Evolutionary conservation across 1,140 invertebrate species (phyloP), one percentile per base, ranked within the genome.

Genomic region (Drosophila neocordata): DNA sequence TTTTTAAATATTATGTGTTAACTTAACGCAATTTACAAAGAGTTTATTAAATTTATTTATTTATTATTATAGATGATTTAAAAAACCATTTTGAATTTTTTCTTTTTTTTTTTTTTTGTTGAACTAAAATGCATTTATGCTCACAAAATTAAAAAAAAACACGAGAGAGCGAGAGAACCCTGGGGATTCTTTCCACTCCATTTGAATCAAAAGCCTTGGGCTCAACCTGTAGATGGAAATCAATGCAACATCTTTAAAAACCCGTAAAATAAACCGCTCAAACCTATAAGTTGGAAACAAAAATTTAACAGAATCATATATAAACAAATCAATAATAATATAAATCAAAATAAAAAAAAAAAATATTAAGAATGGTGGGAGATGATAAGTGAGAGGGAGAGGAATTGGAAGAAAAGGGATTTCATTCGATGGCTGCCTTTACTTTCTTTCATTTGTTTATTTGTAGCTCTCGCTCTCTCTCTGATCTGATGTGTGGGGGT

Each of bases 21-120:
- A 87, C 83, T 87, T 87, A 87, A 87, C 83, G 79, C 83, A 83
- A 88, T 87, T 83, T 87, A 87, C 83, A 87, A 87, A 84, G 80
- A 85, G 64, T 84, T 79, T 72, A 66, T 67, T 60, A 61, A 58
- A 69, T 38, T 62, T 67, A 51, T 62, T 44, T 56, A 64, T 52
- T 56, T 75, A 69, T 61, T 61, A 53, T 62, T 73, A 63, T 57
- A 59, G 55, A 63, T 60, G 69, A n/a, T 59, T 74, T 52, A 69
- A 52, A 53, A 53, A 59, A 56, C 65, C 3, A 63, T 59, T 69
- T 73, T 41, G 2, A 8, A 66, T 60, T 59, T 53, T 55, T 37
- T 64, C 37, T 31, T 57, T 53, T 60, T 22, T 20, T 31, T 31
- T 31, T 3, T 31, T 31, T 31, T 31, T 31, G 27, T 31, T 48